Evolutionary conservation across 1,140 invertebrate genomes (phyloP).

Genomic region (Zeugodacus cucurbitae): DNA sequence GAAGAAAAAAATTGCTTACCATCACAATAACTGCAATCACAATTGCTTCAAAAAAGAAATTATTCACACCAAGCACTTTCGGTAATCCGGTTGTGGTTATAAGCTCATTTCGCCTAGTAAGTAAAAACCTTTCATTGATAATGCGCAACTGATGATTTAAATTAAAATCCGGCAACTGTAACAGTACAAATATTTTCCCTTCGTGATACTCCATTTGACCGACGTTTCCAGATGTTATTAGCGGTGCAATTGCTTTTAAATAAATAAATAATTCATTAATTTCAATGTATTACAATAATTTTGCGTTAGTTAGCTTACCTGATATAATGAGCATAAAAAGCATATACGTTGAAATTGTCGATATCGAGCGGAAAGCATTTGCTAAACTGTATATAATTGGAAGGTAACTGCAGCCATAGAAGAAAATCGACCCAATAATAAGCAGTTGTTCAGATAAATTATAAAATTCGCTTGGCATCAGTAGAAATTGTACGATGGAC

Average conservation of each 20-base stretch:
- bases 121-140: slow-evolving; percentile 59
- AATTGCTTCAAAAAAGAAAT: slow-evolving; percentile 54
- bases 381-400: slow-evolving; percentile 58
- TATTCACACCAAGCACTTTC: slow-evolving; percentile 23
- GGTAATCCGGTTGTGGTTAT: not conserved
- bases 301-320: slow-evolving; percentile 47
- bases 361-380: slow-evolving; percentile 60
- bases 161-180: slow-evolving; percentile 61
- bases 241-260: slow-evolving; percentile 53
- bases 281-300: slow-evolving; percentile 11
- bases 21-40: slow-evolving; percentile 43
- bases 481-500: slow-evolving; percentile 45
- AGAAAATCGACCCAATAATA: slow-evolving; percentile 54
- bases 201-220: slow-evolving; percentile 56
- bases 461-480: slow-evolving; percentile 58
- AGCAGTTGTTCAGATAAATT: slow-evolving; percentile 44
- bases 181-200: slow-evolving; percentile 54
- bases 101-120: slow-evolving; percentile 44
- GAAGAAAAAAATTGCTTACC: too few relatives aligned
- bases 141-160: slow-evolving; percentile 60
- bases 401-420: slow-evolving; percentile 59
- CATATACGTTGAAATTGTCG: slow-evolving; percentile 60
- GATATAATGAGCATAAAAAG: slow-evolving; percentile 60
- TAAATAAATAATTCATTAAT: not conserved
- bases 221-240: slow-evolving; percentile 56